phyloP scores from a whole-genome alignment of 2,888 invertebrate genomes.

The Acrobasis repandana region DNA sequence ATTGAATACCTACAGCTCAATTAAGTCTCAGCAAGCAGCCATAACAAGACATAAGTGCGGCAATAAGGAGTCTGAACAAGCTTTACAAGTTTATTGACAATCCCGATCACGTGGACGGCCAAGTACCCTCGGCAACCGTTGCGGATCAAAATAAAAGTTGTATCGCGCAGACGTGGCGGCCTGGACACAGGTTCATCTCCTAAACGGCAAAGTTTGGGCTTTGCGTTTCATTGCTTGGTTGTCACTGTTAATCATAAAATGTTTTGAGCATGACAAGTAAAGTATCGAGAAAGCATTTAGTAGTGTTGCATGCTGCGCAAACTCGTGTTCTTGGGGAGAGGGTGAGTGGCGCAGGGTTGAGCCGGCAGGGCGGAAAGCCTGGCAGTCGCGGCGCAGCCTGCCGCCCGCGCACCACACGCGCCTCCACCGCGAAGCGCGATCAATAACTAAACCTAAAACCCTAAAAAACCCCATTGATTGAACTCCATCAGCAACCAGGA shows the following conservation, averaged over 20 bases:
- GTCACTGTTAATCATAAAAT: too few species aligned
- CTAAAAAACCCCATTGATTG: constrained; percentile 31
- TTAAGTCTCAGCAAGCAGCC: constrained; percentile 7
- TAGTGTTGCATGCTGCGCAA: too few species aligned
- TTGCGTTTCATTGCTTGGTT: too few species aligned
- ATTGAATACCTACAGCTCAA: not conserved
- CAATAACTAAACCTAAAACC: constrained; percentile 56
- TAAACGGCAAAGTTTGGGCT: too few species aligned
- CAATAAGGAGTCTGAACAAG: constrained; percentile 11
- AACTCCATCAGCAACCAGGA: constrained; percentile 25
- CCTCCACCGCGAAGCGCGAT: constrained; percentile 55
- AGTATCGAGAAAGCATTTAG: too few species aligned
- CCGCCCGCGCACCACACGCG: constrained; percentile 54
- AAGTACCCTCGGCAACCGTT: constrained; percentile 53
- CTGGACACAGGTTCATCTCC: too few species aligned
- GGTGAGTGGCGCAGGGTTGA: constrained; percentile 47
- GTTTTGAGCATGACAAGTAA: too few species aligned
- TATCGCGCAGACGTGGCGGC: constrained; percentile 58
- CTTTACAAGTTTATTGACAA: constrained; percentile 48
- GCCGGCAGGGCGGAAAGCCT: constrained; percentile 25
- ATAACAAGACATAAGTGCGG: constrained; percentile 15
- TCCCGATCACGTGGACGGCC: constrained; percentile 50
- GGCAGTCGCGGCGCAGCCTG: constrained; percentile 29
- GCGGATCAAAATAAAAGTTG: constrained; percentile 59
- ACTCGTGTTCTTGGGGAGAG: constrained; percentile 17